Evolutionary conservation across 2,113 vertebrate genomes (phyloP), one percentile per base, ranked within the genome.

Genomic region (Leucosticte australis): DNA sequence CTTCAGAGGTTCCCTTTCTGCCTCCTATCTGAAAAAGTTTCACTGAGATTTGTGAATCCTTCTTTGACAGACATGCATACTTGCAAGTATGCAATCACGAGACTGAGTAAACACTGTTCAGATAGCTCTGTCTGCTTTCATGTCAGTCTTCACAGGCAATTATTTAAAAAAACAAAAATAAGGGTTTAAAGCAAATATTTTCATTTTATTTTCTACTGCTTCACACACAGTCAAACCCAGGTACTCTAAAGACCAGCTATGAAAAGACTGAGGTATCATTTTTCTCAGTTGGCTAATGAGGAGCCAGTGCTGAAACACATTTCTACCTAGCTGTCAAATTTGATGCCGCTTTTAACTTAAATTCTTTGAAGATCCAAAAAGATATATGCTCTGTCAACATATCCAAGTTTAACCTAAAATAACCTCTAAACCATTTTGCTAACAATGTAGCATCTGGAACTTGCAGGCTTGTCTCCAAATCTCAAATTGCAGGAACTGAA

Each of bases 381-480:
- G 23, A 80, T 60, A 60, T 0, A 16, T 24, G 27, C 49, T 87
- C 69, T 91, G 62, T 57, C 74, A 84, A 79, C 53, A 39, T 23
- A 63, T 69, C 70, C 69, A 62, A 92, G 50, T 87, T 94, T 91
- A 79, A 87, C 89, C 91, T 90, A 63, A 91, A 94, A 92, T 82
- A 57, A 49, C 74, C 74, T 94, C 78, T 42, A 23, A 95, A 90
- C 41, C 65, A 76, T 62, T 89, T 91, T 80, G 37, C 84, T 90
- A 63, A 37, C 41, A 39, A 23, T 30, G 44, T 35, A 42, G 52
- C 85, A 78, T 79, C 80, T 84, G 70, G 62, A 89, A 84, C 31
- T 49, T 0, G 1, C 35, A 94, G 89, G 89, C 90, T 87, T 59
- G 35, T 62, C 63, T 85, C 82, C 71, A 90, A 83, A 75, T 83